Evolutionary conservation across 1,140 invertebrate genomes (phyloP).

Genomic region (Drosophila funebris): DNA sequence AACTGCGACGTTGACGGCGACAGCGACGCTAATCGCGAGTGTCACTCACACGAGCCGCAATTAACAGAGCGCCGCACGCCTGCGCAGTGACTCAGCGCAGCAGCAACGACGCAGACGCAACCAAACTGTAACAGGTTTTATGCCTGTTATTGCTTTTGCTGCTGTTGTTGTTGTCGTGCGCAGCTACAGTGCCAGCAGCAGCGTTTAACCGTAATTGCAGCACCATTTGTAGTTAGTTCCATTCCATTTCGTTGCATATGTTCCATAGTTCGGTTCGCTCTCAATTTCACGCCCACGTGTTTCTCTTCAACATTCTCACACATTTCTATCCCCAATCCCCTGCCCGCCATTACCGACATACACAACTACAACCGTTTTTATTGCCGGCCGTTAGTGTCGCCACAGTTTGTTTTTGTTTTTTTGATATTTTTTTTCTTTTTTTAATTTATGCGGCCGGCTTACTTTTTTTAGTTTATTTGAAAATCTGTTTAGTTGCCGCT

Average conservation of each 20-base stretch:
- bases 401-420: constrained; percentile 38
- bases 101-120: constrained; percentile 24
- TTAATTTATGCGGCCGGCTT: constrained; percentile 67
- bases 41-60: constrained; percentile 73
- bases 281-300: constrained; percentile 43
- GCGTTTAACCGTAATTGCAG: constrained; percentile 31
- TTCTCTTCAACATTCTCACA: constrained; percentile 25
- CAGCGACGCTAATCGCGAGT: constrained; percentile 69
- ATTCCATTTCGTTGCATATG: constrained; percentile 35
- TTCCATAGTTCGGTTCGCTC: constrained; percentile 38
- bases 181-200: too few relatives aligned
- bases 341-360: not conserved
- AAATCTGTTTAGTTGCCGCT: constrained; percentile 39
- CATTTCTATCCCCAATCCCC: not conserved
- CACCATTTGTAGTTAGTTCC: constrained; percentile 25
- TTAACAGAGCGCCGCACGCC: constrained; percentile 69
- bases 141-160: not conserved
- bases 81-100: constrained; percentile 49
- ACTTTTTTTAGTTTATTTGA: constrained; percentile 46
- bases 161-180: not conserved
- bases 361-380: constrained; percentile 13
- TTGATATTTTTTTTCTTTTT: constrained; percentile 30
- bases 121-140: constrained; percentile 48
- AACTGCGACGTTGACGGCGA: constrained; percentile 24
- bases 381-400: constrained; percentile 41